Evolutionary conservation across 2,113 vertebrate genomes (phyloP), one percentile per base, ranked within the genome.

Genomic region (Mobula hypostoma): DNA sequence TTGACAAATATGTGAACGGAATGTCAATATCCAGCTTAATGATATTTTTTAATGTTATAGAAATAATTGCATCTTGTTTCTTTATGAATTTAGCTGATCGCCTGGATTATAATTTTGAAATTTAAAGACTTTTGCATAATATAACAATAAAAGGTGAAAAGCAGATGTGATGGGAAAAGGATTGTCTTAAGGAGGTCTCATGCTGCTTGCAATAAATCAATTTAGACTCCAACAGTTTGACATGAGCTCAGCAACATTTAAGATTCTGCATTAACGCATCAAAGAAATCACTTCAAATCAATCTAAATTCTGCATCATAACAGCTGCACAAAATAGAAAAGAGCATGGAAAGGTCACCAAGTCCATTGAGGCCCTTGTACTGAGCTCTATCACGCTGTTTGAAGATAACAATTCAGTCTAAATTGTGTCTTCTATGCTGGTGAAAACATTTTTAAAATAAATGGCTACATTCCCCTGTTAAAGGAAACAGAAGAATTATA

Each of bases 261-360:
- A 88, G 56, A 88, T 63, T 88, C 56, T 88, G 56, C 56, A 88
- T 88, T 63, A 58, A 63, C 61, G 27, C 58, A 19, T 61, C 29
- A n/a, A 27, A 88, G 83, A 88, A 88, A 61, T 63, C 83, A 88
- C 29, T 88, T 88, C 56, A 87, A n/a, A n/a, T 88, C 83, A 88
- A 88, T 88, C 29, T 88, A 63, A 88, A 88, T 56, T 63, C 83
- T 88, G n/a, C 58, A 87, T 56, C 11, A 29, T 14, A 88, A 29
- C 83, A n/a, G 83, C 58, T 63, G 11, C 58, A 63, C 24, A 88
- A 88, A 88, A 88, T 88, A 88, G 27, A n/a, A 88, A n/a, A 27
- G 83, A 32, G 15, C 56, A 88, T 63, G 56, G 29, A 63, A 88
- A 88, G 27, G 83, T 63, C 83, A 88, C 27, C 27, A 19, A 85